Conservation (phyloP, 2,797 vertebrate species). For the Sebastes reedi region DNA sequence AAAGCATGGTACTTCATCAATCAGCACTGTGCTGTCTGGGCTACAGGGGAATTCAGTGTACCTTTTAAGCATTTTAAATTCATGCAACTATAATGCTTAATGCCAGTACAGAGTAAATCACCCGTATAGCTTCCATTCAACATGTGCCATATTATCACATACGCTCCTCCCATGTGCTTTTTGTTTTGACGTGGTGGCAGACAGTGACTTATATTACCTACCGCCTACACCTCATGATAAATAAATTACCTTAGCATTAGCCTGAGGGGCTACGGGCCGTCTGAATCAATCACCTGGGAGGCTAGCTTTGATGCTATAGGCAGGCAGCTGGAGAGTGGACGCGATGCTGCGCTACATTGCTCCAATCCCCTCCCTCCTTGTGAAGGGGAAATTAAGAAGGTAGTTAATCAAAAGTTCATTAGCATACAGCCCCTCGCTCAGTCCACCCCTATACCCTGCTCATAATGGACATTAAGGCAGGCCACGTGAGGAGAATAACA, state of each 20-base stretch:
- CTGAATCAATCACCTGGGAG: constrained; percentile 72
- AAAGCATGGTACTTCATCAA: constrained; percentile 54
- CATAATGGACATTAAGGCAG: constrained; percentile 65
- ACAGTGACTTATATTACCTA: constrained; percentile 43
- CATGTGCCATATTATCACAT: constrained; percentile 48
- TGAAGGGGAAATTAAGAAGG: constrained; percentile 76
- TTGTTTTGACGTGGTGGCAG: constrained; percentile 50
- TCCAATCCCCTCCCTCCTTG: constrained; percentile 59
- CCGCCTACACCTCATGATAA: constrained; percentile 52
- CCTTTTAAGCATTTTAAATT: constrained; percentile 56
- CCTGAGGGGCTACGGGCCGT: constrained; percentile 39
- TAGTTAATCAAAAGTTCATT: constrained; percentile 84
- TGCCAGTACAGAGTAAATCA: constrained; percentile 22
- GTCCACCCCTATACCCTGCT: constrained; percentile 57
- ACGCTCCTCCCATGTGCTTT: constrained; percentile 23
- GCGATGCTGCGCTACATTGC: constrained; percentile 36
- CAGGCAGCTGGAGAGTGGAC: constrained; percentile 42
- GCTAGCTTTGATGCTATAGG: constrained; percentile 35
- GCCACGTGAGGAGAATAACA: constrained; percentile 68
- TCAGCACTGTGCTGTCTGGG: constrained; percentile 25
- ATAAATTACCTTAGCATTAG: constrained; percentile 76
- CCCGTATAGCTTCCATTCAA: constrained; percentile 31
- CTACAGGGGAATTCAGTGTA: constrained; percentile 5
- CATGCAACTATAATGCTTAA: constrained; percentile 22
- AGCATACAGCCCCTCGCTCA: constrained; percentile 71